Base-by-base conservation (phyloP, 1,140 invertebrate species). In the Tetraneura akinire region DNA sequence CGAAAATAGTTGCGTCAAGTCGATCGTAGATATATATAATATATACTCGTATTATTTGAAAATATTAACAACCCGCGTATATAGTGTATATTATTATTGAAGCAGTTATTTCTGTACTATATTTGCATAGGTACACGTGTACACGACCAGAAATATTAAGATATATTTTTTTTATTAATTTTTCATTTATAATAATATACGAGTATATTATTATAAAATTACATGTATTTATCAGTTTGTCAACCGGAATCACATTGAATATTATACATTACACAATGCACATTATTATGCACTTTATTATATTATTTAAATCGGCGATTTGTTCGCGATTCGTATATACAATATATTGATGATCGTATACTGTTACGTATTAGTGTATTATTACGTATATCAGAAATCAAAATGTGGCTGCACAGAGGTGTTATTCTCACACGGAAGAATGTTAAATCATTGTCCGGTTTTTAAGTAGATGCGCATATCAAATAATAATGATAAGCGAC, bases 381-480 rank as follows among this genome's bases (percentile, higher is more conserved):
- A 3, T 3, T 37, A 37, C 32, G 32, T 37, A 37, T 37, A 37
- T 37, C 32, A 4, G 32, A 37, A 37, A 37, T 37, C 32, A 4
- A 37, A 37, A 37, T 37, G 32, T 37, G n/a, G n/a, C 11, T 66
- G 9, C 21, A 21, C 3, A 64, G 18, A 64, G 9, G 37, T 66
- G n/a, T 1, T 4, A 45, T 26, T 26, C 14, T 13, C 66, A 13
- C 68, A 51, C 18, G 45, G 21, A 47, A 45, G 21, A 70, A 42
- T 26, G 45, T 32, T 51, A 51, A 71, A 23, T 71, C 68, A 51
- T 71, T 71, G 68, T 71, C 68, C 68, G 47, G 68, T 13, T 29
- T 29, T 29, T 51, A 32, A 71, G 16, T 8, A n/a, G 23, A n/a
- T 3, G 26, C 13, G 16, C 23, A 8, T 37, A 66, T 32, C 13